Evolutionary conservation across 2,888 invertebrate genomes (phyloP).

Genomic region (Rugalucina vietnamica): DNA sequence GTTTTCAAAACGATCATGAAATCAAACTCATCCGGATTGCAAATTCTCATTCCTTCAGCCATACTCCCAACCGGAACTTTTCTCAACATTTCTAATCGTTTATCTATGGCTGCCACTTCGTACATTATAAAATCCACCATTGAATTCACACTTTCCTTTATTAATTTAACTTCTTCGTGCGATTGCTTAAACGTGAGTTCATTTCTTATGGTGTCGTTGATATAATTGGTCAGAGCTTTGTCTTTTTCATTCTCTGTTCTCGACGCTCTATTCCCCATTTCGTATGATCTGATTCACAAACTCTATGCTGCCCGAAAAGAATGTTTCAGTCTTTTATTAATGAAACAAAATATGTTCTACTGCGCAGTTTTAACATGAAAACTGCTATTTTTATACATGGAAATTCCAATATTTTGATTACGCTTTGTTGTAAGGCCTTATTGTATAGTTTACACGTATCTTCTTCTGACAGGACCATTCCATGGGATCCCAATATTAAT

Average conservation of each 20-base stretch:
- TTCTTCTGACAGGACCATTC: too few species aligned
- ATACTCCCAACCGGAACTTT: slow-evolving; percentile 16
- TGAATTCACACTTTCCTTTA: neutral
- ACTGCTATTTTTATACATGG: too few species aligned
- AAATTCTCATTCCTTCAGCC: neutral
- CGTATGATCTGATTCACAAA: too few species aligned
- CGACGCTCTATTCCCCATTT: neutral
- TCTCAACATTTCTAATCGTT: neutral
- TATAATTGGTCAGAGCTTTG: neutral
- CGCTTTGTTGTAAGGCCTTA: too few species aligned
- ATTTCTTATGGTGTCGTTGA: neutral
- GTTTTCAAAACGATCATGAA: slow-evolving; percentile 1
- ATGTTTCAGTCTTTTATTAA: too few species aligned
- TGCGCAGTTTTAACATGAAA: too few species aligned
- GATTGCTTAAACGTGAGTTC: neutral
- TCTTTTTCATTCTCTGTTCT: neutral
- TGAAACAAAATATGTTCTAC: too few species aligned
- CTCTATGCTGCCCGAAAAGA: too few species aligned
- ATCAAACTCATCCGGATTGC: neutral
- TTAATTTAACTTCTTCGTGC: neutral
- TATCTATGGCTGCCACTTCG: neutral
- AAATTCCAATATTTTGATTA: too few species aligned
- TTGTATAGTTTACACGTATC: too few species aligned
- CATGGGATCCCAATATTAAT: too few species aligned
- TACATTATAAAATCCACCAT: slow-evolving; percentile 6